Evolutionary conservation across 2,888 invertebrate genomes (phyloP), one percentile per base, ranked within the genome.

Genomic region (Netelia melanura): DNA sequence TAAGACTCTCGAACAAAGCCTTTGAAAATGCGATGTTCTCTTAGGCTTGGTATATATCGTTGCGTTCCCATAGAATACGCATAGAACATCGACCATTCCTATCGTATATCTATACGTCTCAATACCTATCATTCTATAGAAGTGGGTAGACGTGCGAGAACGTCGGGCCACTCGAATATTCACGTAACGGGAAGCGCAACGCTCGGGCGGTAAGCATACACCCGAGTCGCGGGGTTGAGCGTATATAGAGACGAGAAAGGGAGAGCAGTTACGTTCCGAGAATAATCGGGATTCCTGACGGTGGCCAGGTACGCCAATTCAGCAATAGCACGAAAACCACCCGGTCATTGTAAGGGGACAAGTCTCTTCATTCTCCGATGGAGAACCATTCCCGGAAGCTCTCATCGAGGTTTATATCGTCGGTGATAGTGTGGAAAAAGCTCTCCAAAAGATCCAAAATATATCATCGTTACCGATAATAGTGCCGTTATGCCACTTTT

Each of bases 261-360:
- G 58, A 61, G 72, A 61, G 43, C 44, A 14, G 62, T 74, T 74
- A 74, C 74, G 74, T 74, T 74, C 74, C 74, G 9, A 30, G 74
- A 74, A 74, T 74, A 62, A 74, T 74, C 74, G 62, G 62, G 48
- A 74, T 74, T 74, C 74, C 74, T 52, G 25, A 25, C 62, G 74
- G 62, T 52, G 9, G 62, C 48, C 62, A 62, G 61, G 61, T 72
- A 61, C 72, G 44, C 61, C 23, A 23, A 21, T 61, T 44, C 44
- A 58, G 23, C 25, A 43, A 58, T 58, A 38, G 17, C 72, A 21
- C 48, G 61, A 3, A 43, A 44, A 30, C 52, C 62, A 52, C 3
- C 14, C 25, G 30, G 8, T 23, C 58, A 43, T 21, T 14, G 56
- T 56, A 11, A 21, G 17, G 11, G 14, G 11, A 43, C n/a, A 56